Percentiles rank a stretch among this genome's conserved stretches.
These are phyloP conservation scores for Cryptotis parvus DNA, from an alignment of 2,113 vertebrate species.

Conservation along the genomic window DNA sequence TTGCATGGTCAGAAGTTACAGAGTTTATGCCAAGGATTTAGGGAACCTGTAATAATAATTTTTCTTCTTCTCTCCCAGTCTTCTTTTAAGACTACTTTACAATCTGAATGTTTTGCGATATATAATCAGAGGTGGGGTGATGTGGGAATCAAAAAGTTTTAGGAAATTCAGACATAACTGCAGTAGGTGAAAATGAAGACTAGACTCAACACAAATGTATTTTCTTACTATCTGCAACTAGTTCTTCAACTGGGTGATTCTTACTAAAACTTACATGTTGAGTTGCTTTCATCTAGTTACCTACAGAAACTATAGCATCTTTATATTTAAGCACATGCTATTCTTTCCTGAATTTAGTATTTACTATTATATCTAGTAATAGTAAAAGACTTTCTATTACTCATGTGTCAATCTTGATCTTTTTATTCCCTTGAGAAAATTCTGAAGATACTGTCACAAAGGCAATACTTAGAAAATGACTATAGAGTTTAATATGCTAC, in stretches of 20 bases:
- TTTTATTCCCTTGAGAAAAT: neutral
- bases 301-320: neutral
- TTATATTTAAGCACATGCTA: neutral
- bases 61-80: slow-evolving; percentile 1
- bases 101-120: neutral
- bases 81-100: slow-evolving; percentile 8
- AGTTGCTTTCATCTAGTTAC: neutral
- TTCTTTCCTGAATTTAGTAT: neutral
- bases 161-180: neutral
- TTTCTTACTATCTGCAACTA: neutral
- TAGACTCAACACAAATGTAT: neutral
- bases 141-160: neutral
- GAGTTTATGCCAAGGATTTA: neutral
- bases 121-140: neutral
- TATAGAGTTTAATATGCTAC: neutral
- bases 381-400: no score
- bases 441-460: neutral
- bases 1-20: neutral
- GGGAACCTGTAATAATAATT: neutral
- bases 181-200: neutral
- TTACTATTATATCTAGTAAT: neutral
- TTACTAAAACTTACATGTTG: neutral
- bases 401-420: slow-evolving; percentile 14
- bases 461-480: neutral
- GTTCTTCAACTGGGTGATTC: neutral